Conservation (phyloP, 2,888 invertebrate genomes). For the Xestoiulus laeticollis region DNA sequence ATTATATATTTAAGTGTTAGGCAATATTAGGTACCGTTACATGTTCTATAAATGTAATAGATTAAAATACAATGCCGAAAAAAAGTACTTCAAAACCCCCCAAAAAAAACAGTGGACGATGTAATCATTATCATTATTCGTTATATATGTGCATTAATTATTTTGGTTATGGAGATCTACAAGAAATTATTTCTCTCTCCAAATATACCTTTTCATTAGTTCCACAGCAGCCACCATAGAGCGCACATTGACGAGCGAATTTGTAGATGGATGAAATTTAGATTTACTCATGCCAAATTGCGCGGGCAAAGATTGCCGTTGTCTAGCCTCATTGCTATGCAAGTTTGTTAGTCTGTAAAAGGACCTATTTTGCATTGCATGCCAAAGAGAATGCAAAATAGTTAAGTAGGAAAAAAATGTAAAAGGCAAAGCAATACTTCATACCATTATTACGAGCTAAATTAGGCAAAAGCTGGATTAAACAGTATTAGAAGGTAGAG, state of each 20-base stretch:
- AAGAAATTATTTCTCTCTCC: neutral
- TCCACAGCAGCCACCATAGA: constrained; percentile 39
- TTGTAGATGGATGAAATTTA: constrained; percentile 22
- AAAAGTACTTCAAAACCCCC: too few relatives aligned
- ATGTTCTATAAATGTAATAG: too few relatives aligned
- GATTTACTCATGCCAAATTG: constrained; percentile 34
- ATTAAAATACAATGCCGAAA: too few relatives aligned
- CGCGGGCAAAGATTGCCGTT: constrained; percentile 36
- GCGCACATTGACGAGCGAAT: neutral
- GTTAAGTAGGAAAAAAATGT: constrained; percentile 19
- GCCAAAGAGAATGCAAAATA: constrained; percentile 39
- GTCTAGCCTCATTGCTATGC: constrained; percentile 18
- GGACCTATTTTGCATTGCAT: constrained; percentile 43
- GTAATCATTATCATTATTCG: neutral
- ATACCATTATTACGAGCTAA: neutral
- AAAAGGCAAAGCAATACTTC: neutral
- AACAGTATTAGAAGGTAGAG: neutral
- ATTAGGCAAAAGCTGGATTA: constrained; percentile 5
- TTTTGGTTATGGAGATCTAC: neutral
- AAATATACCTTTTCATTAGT: constrained; percentile 25
- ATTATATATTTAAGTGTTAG: too few relatives aligned
- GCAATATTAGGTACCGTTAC: too few relatives aligned
- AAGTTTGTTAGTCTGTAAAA: constrained; percentile 31
- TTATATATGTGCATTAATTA: neutral
- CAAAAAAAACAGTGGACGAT: neutral